Evolutionary conservation across 92 coral and sea anemone genomes (phyloP), one percentile per base, ranked within the genome.

Genomic region (Epizoanthus stellaris): DNA sequence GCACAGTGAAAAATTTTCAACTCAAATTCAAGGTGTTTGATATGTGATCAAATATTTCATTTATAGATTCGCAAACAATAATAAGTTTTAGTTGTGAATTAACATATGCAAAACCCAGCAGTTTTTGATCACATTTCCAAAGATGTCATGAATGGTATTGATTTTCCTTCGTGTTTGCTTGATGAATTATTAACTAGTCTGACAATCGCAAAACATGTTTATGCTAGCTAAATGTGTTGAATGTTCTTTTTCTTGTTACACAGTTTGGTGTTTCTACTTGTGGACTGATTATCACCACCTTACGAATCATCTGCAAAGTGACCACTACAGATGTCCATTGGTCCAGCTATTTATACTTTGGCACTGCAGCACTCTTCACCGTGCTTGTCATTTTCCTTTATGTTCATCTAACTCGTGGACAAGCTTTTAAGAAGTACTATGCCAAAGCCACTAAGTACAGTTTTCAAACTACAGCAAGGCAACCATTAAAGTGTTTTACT

Each of bases 241-340:
- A 16, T 58, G 3, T 14, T n/a, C 5, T 62, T 2, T 77, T 61
- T 56, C 74, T 73, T 21, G 67, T 59, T 63, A 30, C 56, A 38
- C 89, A 94, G 98, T 91, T 94, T 94, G 98, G 98, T 79, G 98
- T 93, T 42, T 89, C 95, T 17, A 69, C 92, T 6, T 94, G 98
- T 82, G 98, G 98, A 16, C 82, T 91, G 34, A 45, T 94, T 23
- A 90, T 94, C 15, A 94, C 98, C 21, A 47, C 90, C 54, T 81
- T 94, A 43, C 87, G 98, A 25, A 89, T 94, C 52, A 13, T 94
- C 70, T 92, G 95, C 77, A 94, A 94, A 86, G 84, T 89, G 21
- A 92, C 95, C 6, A 94, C 98, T 57, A 80, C 89, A 17, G 91
- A 90, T 76, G 88, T 94, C 71, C 95, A 94, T 36, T 42, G 93